Evolutionary conservation across 2,888 invertebrate genomes (phyloP), one percentile per base, ranked within the genome.

Genomic region (Eutolmus rufibarbis): DNA sequence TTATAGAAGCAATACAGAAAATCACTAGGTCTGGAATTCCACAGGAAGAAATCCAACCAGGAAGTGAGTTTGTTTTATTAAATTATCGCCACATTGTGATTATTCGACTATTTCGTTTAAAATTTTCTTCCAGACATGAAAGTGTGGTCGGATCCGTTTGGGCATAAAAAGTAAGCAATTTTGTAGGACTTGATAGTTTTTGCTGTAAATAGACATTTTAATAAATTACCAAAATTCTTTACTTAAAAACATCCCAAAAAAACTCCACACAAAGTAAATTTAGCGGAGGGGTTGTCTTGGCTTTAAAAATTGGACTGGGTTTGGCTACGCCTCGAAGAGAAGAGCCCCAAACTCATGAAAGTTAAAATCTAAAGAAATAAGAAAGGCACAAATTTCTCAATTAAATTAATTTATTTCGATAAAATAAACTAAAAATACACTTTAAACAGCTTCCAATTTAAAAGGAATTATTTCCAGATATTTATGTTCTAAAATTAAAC

Each of bases 11-110:
- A 89, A 91, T 93, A 66, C 94, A 94, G 90, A 91, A 92, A 89
- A 86, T 89, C n/a, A 93, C 91, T 37, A 91, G 94, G 89, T 91
- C 91, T 82, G 93, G 93, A 8, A 91, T 94, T 79, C 91, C 91
- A 78, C 94, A 94, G 90, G 94, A 94, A 90, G 93, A 94, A 82
- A 91, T 94, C 86, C 94, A 94, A 90, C 94, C 94, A 66, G 94
- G 94, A 90, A 94, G 94, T 94, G 92, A 91, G 92, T 91, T 79
- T 28, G 19, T 19, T 8, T n/a, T 8, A 19, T 19, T 34, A 74
- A 40, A 74, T 31, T 31, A 5, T 1, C 2, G 0, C 23, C 14
- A 23, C 28, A 74, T 12, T 74, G 16, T 76, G 74, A 12, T 86
- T 37, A 79, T 37, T 74, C 74, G 57, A 74, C 77, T 82, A 34